These are phyloP conservation scores for Fundulus diaphanus DNA, from an alignment of 2,797 vertebrate genomes.

Conservation along the genomic window DNA sequence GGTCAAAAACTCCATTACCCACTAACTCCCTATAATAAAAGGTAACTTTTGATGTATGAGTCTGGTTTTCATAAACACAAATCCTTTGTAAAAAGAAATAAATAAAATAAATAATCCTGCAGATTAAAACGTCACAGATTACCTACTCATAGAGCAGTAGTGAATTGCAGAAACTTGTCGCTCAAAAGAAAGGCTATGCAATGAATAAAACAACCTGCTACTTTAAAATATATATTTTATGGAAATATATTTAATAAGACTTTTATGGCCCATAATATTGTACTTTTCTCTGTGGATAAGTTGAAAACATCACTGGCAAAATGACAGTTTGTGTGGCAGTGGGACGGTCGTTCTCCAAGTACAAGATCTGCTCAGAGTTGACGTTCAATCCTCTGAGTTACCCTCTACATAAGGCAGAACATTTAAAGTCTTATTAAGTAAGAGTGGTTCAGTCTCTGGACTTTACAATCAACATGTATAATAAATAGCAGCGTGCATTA, in stretches of 20 bases:
- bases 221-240: too few species aligned
- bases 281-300: not conserved
- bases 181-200: not conserved
- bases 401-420: not conserved
- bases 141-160: not conserved
- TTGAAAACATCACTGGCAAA: conserved; percentile 3
- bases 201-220: not conserved
- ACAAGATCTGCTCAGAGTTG: not conserved
- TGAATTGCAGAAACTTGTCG: not conserved
- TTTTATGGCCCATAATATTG: not conserved
- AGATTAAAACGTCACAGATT: not conserved
- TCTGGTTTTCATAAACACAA: not conserved
- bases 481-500: not conserved
- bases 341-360: not conserved
- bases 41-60: not conserved
- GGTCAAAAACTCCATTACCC: not conserved
- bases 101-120: not conserved
- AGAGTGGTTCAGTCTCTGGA: not conserved
- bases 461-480: not conserved
- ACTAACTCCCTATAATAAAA: not conserved
- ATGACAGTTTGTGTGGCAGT: not conserved
- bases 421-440: not conserved
- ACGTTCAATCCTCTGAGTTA: not conserved
- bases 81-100: not conserved
- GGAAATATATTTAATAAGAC: not conserved